Base-by-base conservation (phyloP, 1,140 invertebrate species). In the Laupala kohalensis region DNA sequence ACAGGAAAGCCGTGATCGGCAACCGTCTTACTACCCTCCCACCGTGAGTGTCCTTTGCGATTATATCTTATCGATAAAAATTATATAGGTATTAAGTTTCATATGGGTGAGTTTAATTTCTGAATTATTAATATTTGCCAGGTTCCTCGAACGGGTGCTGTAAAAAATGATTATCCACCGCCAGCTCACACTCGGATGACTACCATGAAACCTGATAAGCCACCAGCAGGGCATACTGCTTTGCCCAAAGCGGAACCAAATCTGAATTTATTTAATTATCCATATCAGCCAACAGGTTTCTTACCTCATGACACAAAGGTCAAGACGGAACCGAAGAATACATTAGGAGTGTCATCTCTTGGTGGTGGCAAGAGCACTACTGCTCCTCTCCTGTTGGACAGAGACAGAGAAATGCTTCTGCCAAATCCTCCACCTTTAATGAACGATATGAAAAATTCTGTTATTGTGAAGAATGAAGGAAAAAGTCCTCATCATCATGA, bases 381-480 rank as follows among this genome's bases (percentile, higher is more conserved):
- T 12, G 26, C 70, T 13, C 28, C 63, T 25, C 12, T 70, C 24
- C 23, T 24, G 26, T 62, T 70, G 53, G 69, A 70, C 23, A 72
- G 67, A 29, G 71, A 72, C 5, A 67, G 65, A 37, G 30, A 67
- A 24, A 3, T 29, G 28, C 64, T 64, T 15, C 78, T 87, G 28
- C 83, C 85, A 28, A 87, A 85, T 73, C 86, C 86, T 19, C 85
- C 87, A 67, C 84, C 84, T 6, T 76, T 89, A 3, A 79, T 89
- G 68, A 84, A 85, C 75, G 89, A 90, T 80, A 81, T 86, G 73
- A 91, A 90, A 76, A 90, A 86, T 77, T 89, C 89, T 77, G 90
- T 91, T 75, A 91, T 91, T 78, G 89, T 91, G 25, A 90, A 91
- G 80, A 89, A 91, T 78, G 89, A 91, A 73, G 86, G 84, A 25